phyloP scores from a whole-genome alignment of 1,140 invertebrate genomes.

The Euwallacea fornicatus region DNA sequence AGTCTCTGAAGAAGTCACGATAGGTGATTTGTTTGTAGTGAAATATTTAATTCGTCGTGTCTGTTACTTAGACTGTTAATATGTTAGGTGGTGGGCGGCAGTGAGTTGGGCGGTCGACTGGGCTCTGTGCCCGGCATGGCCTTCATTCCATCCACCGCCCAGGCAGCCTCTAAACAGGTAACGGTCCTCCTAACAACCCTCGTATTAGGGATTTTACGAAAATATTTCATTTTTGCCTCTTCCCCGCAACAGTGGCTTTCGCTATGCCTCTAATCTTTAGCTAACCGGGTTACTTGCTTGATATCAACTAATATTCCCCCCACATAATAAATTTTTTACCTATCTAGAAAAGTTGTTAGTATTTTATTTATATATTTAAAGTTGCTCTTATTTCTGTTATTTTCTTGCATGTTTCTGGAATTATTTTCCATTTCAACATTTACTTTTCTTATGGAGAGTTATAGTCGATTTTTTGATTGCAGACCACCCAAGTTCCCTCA shows the following conservation, averaged over 20 bases:
- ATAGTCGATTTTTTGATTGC: not conserved
- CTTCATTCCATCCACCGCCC: slow-evolving; percentile 54
- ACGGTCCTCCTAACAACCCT: not conserved
- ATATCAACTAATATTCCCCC: too few relatives aligned
- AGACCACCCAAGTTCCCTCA: slow-evolving; percentile 8
- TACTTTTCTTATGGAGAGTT: not conserved
- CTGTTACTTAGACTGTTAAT: slow-evolving; percentile 23
- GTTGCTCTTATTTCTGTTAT: not conserved
- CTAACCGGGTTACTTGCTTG: too few relatives aligned
- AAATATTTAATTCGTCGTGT: too few relatives aligned
- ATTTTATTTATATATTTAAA: not conserved
- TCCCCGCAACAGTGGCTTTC: slow-evolving; percentile 1
- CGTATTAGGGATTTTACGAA: not conserved
- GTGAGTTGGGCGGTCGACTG: slow-evolving; percentile 53
- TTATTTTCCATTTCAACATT: not conserved
- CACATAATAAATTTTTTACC: too few relatives aligned
- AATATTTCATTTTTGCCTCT: not conserved
- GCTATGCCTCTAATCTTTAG: too few relatives aligned
- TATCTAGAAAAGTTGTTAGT: too few relatives aligned
- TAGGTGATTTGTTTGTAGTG: not conserved
- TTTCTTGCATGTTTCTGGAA: too few relatives aligned
- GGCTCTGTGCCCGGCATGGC: slow-evolving; percentile 56
- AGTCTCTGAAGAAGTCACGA: not conserved
- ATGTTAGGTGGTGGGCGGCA: slow-evolving; percentile 53
- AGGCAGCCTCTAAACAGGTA: slow-evolving; percentile 26